Percentiles rank a stretch among this genome's conserved stretches.
Conservation (phyloP, 2,888 invertebrate species). For the Heteromurus nitidus region DNA sequence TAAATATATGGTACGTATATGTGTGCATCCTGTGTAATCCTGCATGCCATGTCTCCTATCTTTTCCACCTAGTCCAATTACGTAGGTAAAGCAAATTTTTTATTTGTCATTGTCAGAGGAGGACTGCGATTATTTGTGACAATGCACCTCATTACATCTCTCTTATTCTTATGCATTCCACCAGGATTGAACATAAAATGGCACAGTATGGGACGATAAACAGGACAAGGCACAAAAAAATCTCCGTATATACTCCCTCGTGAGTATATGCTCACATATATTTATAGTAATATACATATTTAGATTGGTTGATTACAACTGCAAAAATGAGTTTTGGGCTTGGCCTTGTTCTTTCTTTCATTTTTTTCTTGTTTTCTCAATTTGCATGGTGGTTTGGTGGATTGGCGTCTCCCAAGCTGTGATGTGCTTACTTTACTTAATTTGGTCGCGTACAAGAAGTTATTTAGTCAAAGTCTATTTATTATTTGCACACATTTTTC, state of each 20-base stretch:
- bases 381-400: slow-evolving; percentile 36
- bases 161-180: neutral
- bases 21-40: too few relatives aligned
- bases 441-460: slow-evolving; percentile 22
- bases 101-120: slow-evolving; percentile 37
- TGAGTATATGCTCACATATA: too few relatives aligned
- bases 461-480: slow-evolving; percentile 10
- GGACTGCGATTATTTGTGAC: slow-evolving; percentile 9
- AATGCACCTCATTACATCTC: slow-evolving; percentile 22
- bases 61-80: slow-evolving; percentile 9
- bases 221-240: slow-evolving; percentile 5
- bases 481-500: slow-evolving; percentile 32
- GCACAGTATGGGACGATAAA: slow-evolving; percentile 18
- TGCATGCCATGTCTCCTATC: too few relatives aligned
- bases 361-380: slow-evolving; percentile 34
- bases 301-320: slow-evolving; percentile 24
- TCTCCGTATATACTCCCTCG: neutral
- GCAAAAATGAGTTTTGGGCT: slow-evolving; percentile 37
- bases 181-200: slow-evolving; percentile 1
- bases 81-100: slow-evolving; percentile 14
- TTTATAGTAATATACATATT: neutral
- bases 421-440: slow-evolving; percentile 31
- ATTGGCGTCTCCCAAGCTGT: slow-evolving; percentile 26
- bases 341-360: slow-evolving; percentile 46
- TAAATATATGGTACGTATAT: too few relatives aligned